These are phyloP conservation scores for Cataglyphis livida DNA, from an alignment of 2,888 invertebrate species.

Conservation along the genomic window DNA sequence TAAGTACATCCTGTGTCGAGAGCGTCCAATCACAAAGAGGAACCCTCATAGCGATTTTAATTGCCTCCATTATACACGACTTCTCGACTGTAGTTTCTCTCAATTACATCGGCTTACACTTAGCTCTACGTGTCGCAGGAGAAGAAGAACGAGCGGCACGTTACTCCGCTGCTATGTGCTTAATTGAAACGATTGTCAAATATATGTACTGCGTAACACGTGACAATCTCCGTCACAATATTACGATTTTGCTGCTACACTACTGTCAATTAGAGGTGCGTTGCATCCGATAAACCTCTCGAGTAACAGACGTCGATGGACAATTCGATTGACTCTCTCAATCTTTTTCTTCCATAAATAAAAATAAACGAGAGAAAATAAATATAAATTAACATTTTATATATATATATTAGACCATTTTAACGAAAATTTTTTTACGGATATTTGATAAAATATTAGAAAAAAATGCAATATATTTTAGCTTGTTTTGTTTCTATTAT, in stretches of 20 bases:
- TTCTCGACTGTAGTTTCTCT: conserved; percentile 43
- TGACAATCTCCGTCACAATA: conserved; percentile 54
- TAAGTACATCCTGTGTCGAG: conserved; percentile 1
- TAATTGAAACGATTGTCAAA: conserved; percentile 68
- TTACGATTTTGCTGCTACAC: conserved; percentile 51
- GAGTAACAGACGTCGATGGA: conserved; percentile 9
- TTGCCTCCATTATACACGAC: conserved; percentile 46
- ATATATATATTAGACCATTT: background rate
- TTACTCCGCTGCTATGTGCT: conserved; percentile 30
- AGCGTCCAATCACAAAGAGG: conserved; percentile 35
- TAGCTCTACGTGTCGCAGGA: conserved; percentile 10
- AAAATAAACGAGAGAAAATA: background rate
- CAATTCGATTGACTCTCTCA: conserved; percentile 24
- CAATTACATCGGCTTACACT: conserved; percentile 43
- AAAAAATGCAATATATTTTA: background rate
- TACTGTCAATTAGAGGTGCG: conserved; percentile 59
- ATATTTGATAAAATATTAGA: background rate
- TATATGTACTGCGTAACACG: conserved; percentile 44
- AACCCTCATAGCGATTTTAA: conserved; percentile 38
- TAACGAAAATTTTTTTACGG: background rate
- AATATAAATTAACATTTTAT: conserved; percentile 6
- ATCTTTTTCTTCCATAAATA: background rate
- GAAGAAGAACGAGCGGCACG: conserved; percentile 18
- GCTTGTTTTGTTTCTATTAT: background rate
- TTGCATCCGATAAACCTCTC: conserved; percentile 32